Evolutionary conservation across 2,797 vertebrate genomes (phyloP).

Genomic region (Peromyscus melanophrys): DNA sequence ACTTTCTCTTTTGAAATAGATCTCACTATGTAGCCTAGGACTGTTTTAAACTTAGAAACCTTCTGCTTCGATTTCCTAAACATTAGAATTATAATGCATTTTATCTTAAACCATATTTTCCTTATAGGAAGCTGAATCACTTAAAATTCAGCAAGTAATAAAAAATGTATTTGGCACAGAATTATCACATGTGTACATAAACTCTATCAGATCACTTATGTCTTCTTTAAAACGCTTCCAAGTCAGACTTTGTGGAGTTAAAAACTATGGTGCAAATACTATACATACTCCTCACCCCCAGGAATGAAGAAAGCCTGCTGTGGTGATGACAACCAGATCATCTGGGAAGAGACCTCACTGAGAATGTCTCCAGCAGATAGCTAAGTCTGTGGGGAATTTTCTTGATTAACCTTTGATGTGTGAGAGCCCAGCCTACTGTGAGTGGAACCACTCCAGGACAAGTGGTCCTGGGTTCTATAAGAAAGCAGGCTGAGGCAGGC

Average conservation of each 20-base stretch:
- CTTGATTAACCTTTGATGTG: not conserved
- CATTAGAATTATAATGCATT: not conserved
- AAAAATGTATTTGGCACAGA: conserved; percentile 54
- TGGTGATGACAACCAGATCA: not conserved
- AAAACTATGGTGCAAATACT: not conserved
- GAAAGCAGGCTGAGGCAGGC: too few relatives aligned
- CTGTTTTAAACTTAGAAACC: not conserved
- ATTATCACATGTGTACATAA: not conserved
- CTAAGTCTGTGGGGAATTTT: not conserved
- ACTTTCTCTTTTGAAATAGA: not conserved
- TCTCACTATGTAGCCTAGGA: not conserved
- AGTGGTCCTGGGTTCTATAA: not conserved
- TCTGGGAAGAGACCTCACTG: not conserved
- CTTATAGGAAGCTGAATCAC: conserved; percentile 13
- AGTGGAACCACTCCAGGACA: not conserved
- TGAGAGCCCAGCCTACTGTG: not conserved
- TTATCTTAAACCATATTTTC: conserved; percentile 46
- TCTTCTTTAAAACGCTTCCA: conserved; percentile 27
- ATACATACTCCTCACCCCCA: not conserved
- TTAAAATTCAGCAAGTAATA: conserved; percentile 58
- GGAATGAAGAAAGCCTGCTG: not conserved
- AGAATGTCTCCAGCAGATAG: not conserved
- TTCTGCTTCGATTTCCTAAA: not conserved
- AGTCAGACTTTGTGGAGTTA: conserved; percentile 50
- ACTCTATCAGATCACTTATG: conserved; percentile 11